Evolutionary conservation across 2,113 vertebrate species (phyloP), one percentile per base, ranked within the genome.

Genomic region (Speoplatyrhinus poulsoni): DNA sequence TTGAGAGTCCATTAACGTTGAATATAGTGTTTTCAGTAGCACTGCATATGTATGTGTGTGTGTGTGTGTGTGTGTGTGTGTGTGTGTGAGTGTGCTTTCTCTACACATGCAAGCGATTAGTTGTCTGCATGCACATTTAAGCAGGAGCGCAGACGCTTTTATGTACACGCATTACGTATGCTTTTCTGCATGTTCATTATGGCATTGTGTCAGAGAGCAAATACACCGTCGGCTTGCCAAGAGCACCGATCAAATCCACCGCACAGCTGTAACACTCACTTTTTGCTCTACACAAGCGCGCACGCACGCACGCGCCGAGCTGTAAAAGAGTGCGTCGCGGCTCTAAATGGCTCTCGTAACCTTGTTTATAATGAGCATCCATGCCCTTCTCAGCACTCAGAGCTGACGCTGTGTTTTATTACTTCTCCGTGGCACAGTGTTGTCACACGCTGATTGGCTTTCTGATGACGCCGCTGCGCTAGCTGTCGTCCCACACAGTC

Each of bases 1-100:
- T 64, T 61, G 69, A 79, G 80, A 16, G 46, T 56, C 53, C 32
- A 48, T 5, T 75, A 79, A 77, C 74, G 60, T 15, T 60, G 32
- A 65, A 67, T 63, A 41, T 33, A 32, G n/a, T 32, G 62, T 13
- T 60, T 33, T 67, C 13, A 64, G 15, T 70, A 54, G 60, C 60
- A 19, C 15, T 56, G 54, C 16, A 53, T 56, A 53, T 57, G 65
- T 67, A 13, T 67, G 53, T 56, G 53, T 56, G 36, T 57, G 19
- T 19, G 19, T 19, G 19, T 67, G 53, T 56, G 53, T 56, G 36
- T 47, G 19, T 67, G 53, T 56, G 53, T 56, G 36, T 47, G 36
- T 46, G 16, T 55, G 52, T 67, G 65, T 19, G 65, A 33, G 32
- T 46, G 49, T 48, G 55, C 17, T 4, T 46, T 46, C 26, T 47